Conservation (phyloP, 2,888 invertebrate species). For the Enchytraeus crypticus region DNA sequence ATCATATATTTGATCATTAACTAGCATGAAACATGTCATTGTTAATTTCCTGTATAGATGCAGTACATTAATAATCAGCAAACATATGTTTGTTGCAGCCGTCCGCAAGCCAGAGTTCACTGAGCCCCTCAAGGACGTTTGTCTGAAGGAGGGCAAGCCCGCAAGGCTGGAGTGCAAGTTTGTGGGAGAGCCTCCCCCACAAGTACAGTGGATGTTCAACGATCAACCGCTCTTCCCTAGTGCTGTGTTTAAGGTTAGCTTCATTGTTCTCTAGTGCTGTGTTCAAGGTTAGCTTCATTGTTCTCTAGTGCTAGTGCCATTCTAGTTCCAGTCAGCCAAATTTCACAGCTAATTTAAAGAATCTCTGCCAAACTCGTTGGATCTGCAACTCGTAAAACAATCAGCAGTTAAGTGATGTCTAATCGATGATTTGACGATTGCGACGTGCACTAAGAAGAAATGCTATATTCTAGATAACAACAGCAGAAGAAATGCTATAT, state of each 20-base stretch:
- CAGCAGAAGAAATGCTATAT: no score
- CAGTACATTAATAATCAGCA: no score
- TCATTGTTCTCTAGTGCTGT: neutral
- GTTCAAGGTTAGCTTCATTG: no score
- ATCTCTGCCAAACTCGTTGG: no score
- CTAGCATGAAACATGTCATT: neutral
- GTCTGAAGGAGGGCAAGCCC: constrained; percentile 40
- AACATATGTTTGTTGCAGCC: constrained; percentile 49
- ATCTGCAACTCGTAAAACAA: no score
- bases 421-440: neutral
- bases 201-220: constrained; percentile 50
- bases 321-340: neutral
- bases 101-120: constrained; percentile 49
- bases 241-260: constrained; percentile 31
- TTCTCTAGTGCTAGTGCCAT: no score
- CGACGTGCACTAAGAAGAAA: neutral
- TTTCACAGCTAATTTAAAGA: no score
- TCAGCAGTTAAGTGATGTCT: no score
- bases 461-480: no score
- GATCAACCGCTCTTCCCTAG: constrained; percentile 42
- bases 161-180: constrained; percentile 41
- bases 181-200: constrained; percentile 46
- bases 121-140: constrained; percentile 37
- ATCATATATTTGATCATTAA: no score
- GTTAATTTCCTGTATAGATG: no score